Conservation (phyloP, 2,113 vertebrate species). For the Thunnus thynnus region DNA sequence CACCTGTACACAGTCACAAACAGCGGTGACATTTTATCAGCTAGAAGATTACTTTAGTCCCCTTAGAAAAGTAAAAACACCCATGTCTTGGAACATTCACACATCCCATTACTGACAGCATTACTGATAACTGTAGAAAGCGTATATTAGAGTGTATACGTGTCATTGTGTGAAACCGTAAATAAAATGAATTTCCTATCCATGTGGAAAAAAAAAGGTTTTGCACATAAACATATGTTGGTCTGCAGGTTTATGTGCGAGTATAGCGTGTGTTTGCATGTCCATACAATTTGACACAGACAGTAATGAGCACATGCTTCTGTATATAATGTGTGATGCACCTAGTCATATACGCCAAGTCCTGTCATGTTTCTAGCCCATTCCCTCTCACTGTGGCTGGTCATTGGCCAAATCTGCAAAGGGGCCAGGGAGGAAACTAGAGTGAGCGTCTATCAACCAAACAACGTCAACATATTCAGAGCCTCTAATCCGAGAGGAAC, state of each 20-base stretch:
- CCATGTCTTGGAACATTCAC: constrained; percentile 31
- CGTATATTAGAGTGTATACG: not conserved
- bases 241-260: constrained; percentile 10
- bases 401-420: constrained; percentile 27
- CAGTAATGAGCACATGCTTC: not conserved
- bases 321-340: constrained; percentile 5
- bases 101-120: constrained; percentile 34
- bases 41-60: constrained; percentile 51
- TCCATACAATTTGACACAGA: constrained; percentile 15
- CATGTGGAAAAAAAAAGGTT: not conserved
- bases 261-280: not conserved
- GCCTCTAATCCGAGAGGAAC: constrained; percentile 71
- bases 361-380: not conserved
- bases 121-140: constrained; percentile 32
- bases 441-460: constrained; percentile 56
- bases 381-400: constrained; percentile 18
- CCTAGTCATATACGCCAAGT: not conserved
- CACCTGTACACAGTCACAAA: constrained; percentile 19
- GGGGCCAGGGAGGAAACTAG: constrained; percentile 38
- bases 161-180: constrained; percentile 9
- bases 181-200: constrained; percentile 30
- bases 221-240: constrained; percentile 13
- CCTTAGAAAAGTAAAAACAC: constrained; percentile 32
- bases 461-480: constrained; percentile 68
- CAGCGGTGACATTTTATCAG: constrained; percentile 57